Evolutionary conservation across 1,140 invertebrate genomes (phyloP), one percentile per base, ranked within the genome.

Genomic region (Bombus superbus): DNA sequence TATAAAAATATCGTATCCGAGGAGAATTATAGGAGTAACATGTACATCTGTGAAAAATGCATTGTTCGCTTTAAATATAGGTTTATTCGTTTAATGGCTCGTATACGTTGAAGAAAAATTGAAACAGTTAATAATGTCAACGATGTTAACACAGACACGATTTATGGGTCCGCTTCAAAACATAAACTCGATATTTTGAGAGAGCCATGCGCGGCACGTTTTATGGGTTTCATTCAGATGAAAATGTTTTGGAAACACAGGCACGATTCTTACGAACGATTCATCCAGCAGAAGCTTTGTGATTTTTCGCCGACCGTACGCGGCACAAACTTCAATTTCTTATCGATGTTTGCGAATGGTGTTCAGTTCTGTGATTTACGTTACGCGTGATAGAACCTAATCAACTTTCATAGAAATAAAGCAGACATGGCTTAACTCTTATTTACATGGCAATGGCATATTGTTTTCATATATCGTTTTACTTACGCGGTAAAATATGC

Each of bases 161-260:
- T 35, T 59, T 28, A 32, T 13, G 72, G 32, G 53, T 9, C 13
- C 13, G 35, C 3, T 40, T 5, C 35, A 38, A 83, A 66, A 66
- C 57, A 38, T n/a, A n/a, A 81, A 69, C 68, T 18, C 71, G 28
- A 62, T 44, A 32, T 73, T 42, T 18, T n/a, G n/a, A 53, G 68
- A 59, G 35, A 44, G 68, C 59, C 53, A 73, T n/a, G 53, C 53
- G 68, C 10, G 66, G 44, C 44, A 32, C 35, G 25, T 69, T 80
- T 68, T 69, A 80, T 69, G 77, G 25, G 11, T 25, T 40, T 38
- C 8, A 15, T 68, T 13, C 44, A n/a, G 71, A 53, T 22, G 57
- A 76, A 83, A 47, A 83, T 83, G 73, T 77, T 77, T 53, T 38
- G 44, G 62, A 57, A 42, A 68, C 44, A n/a, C 25, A 28, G 32